Conservation (phyloP, 2,888 invertebrate genomes). For the Mechanitis messenoides region DNA sequence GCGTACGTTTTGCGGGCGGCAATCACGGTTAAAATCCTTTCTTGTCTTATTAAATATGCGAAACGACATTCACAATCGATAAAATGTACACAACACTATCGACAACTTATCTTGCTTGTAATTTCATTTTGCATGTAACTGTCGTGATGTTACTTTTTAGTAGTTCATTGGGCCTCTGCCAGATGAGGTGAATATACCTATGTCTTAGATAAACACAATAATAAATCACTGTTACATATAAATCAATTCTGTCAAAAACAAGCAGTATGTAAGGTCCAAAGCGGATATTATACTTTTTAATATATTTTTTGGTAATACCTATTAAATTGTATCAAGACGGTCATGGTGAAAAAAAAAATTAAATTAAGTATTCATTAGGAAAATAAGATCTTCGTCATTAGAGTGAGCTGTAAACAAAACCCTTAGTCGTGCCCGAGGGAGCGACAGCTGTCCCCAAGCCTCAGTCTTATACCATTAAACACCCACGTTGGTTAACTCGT, state of each 20-base stretch:
- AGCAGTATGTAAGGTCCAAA: conserved; percentile 19
- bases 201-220: conserved; percentile 39
- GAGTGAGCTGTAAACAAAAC: conserved; percentile 68
- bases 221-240: conserved; percentile 31
- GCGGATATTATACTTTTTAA: conserved; percentile 1
- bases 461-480: conserved; percentile 61
- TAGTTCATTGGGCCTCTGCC: conserved; percentile 42
- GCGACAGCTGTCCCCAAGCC: conserved; percentile 72
- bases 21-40: conserved; percentile 43
- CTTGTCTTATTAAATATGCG: conserved; percentile 38
- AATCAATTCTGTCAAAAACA: conserved; percentile 27
- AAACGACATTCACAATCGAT: conserved; percentile 30
- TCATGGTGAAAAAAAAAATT: not conserved
- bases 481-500: conserved; percentile 54
- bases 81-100: conserved; percentile 25
- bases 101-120: conserved; percentile 22
- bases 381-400: conserved; percentile 58
- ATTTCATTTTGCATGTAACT: not conserved
- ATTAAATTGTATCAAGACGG: not conserved
- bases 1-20: conserved; percentile 70
- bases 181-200: conserved; percentile 46
- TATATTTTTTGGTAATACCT: not conserved
- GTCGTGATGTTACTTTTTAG: conserved; percentile 24
- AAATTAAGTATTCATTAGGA: conserved; percentile 19
- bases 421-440: conserved; percentile 61